These are phyloP conservation scores for Falcunculus frontatus DNA, from an alignment of 2,113 vertebrate genomes.

Conservation along the genomic window DNA sequence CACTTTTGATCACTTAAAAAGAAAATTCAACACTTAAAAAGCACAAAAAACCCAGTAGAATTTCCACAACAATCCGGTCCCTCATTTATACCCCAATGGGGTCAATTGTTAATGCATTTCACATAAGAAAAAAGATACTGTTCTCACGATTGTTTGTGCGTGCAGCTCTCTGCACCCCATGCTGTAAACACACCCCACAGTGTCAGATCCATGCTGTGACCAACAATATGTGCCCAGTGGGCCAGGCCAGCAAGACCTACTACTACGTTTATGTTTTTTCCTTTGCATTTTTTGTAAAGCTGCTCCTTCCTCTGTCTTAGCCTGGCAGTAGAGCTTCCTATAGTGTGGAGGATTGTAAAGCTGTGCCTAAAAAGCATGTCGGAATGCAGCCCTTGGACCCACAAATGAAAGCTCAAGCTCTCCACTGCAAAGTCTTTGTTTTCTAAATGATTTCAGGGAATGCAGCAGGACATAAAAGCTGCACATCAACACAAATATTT, in stretches of 20 bases:
- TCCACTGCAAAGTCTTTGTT: not conserved
- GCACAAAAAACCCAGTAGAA: not conserved
- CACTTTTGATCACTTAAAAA: slow-evolving; percentile 59
- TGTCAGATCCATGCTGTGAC: slow-evolving; percentile 38
- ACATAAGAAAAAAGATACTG: not conserved
- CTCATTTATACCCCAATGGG: slow-evolving; percentile 4
- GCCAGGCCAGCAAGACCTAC: not conserved
- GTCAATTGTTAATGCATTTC: slow-evolving; percentile 1
- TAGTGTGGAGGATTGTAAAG: not conserved
- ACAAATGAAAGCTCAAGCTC: not conserved
- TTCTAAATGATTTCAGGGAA: not conserved
- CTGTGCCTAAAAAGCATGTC: not conserved
- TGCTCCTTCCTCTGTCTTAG: not conserved
- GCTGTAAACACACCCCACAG: not conserved
- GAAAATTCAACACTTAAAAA: slow-evolving; percentile 1
- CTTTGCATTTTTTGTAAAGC: not conserved
- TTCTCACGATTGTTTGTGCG: slow-evolving; percentile 46
- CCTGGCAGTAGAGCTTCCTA: not conserved
- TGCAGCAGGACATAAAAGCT: not conserved
- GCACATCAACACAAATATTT: not conserved
- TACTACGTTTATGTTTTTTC: not conserved
- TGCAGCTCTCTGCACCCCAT: not conserved
- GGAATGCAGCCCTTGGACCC: not conserved
- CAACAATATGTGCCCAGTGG: slow-evolving; percentile 41
- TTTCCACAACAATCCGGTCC: slow-evolving; percentile 38